A percentile compares a stretch with the other conserved stretches of the same genome.
Evolutionary conservation across 2,113 vertebrate species (phyloP).

Genomic region (Lepidiolamprologus cunningtoni): DNA sequence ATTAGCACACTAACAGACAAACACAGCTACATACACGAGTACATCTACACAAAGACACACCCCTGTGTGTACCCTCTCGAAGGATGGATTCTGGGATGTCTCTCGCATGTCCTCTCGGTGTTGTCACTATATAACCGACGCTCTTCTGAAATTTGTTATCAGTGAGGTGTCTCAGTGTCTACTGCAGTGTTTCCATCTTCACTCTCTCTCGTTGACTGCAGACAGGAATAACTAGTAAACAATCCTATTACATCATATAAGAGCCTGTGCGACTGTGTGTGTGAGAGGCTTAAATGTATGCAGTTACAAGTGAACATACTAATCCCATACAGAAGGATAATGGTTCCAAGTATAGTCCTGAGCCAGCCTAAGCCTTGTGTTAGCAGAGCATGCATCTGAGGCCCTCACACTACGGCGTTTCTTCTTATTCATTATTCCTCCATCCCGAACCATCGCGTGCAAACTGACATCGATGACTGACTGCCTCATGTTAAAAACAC

Average conservation of each 20-base stretch:
- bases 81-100: slow-evolving; percentile 6
- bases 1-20: not conserved
- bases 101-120: slow-evolving; percentile 18
- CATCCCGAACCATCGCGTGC: not conserved
- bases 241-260: slow-evolving; percentile 12
- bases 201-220: not conserved
- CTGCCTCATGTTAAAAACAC: not conserved
- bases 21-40: not conserved
- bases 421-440: slow-evolving; percentile 6
- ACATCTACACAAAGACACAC: not conserved
- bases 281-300: not conserved
- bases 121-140: not conserved
- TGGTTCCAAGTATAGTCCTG: slow-evolving; percentile 43
- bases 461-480: not conserved
- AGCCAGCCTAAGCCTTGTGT: not conserved
- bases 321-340: slow-evolving; percentile 53
- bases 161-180: not conserved
- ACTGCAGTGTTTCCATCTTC: not conserved
- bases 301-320: slow-evolving; percentile 34
- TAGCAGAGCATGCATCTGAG: not conserved
- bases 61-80: slow-evolving; percentile 14
- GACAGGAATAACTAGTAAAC: slow-evolving; percentile 8
- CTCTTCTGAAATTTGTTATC: not conserved
- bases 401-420: accelerated
- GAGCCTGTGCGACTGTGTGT: not conserved